These are phyloP conservation scores for Sebastes wilsoni DNA, from an alignment of 2,797 vertebrate genomes.

Conservation along the genomic window DNA sequence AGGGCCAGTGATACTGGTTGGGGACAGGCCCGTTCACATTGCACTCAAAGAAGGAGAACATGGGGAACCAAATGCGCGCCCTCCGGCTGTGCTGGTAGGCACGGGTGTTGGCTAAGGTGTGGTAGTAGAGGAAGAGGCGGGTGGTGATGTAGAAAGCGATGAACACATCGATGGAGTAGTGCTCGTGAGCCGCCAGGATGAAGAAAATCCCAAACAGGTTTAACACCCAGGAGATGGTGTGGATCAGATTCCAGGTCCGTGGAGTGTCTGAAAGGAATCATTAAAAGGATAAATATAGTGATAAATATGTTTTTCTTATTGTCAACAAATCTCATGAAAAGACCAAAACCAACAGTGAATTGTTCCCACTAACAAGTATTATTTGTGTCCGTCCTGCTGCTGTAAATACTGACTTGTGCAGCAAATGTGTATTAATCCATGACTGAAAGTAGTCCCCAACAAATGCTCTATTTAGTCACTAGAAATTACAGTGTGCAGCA, in stretches of 20 bases:
- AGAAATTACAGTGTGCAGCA: not conserved
- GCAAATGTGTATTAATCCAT: not conserved
- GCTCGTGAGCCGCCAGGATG: constrained; percentile 97
- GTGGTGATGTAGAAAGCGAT: constrained; percentile 99
- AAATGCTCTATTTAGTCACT: not conserved
- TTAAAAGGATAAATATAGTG: not conserved
- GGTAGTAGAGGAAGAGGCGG: constrained; percentile 97
- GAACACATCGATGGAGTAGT: constrained; percentile 98
- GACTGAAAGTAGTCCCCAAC: not conserved
- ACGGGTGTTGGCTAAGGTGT: constrained; percentile 94
- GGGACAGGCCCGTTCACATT: constrained; percentile 96
- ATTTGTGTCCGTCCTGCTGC: not conserved
- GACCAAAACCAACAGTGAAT: not conserved
- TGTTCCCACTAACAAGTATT: not conserved
- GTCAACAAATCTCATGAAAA: not conserved
- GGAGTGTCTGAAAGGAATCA: constrained; percentile 86
- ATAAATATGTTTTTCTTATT: not conserved
- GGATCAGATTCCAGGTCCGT: constrained; percentile 95
- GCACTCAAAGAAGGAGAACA: constrained; percentile 99
- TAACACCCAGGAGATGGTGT: constrained; percentile 97
- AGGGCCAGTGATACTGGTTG: constrained; percentile 97
- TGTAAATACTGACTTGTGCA: not conserved
- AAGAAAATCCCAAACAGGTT: constrained; percentile 99
- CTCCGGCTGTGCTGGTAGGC: constrained; percentile 94
- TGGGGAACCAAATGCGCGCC: constrained; percentile 97